phyloP scores from a whole-genome alignment of 2,797 vertebrate genomes.

The Xerus rutilus region DNA sequence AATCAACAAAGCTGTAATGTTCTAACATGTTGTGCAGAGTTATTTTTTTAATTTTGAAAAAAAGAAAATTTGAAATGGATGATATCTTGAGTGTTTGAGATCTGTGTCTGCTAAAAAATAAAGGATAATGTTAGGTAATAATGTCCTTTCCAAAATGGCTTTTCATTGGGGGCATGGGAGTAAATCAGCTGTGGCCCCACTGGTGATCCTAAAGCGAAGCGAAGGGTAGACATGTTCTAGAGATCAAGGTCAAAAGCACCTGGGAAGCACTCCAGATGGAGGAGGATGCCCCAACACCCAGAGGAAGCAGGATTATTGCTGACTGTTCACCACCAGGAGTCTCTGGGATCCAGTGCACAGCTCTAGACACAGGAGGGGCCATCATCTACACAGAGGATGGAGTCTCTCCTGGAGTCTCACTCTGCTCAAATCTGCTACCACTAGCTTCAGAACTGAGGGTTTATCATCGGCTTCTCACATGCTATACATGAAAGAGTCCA shows the following conservation, averaged over 20 bases:
- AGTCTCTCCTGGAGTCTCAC: not conserved
- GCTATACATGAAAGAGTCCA: not conserved
- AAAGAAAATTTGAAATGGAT: conserved; percentile 8
- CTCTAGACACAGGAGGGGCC: not conserved
- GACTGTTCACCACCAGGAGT: not conserved
- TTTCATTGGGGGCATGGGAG: not conserved
- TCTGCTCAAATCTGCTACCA: not conserved
- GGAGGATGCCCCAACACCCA: not conserved
- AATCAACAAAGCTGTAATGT: not conserved
- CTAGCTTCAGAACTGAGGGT: not conserved
- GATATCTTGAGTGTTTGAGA: not conserved
- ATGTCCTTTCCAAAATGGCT: conserved; percentile 3
- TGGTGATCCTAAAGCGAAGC: not conserved
- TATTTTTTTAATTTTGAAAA: conserved; percentile 25
- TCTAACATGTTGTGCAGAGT: not conserved
- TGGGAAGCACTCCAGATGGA: not conserved
- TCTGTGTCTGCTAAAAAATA: not conserved
- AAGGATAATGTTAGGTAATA: not conserved
- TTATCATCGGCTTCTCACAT: not conserved
- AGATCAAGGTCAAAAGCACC: not conserved
- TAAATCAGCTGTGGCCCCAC: not conserved
- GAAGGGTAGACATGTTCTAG: not conserved
- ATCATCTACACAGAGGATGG: not conserved
- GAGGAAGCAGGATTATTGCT: not conserved
- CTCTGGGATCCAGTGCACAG: not conserved